Base-by-base conservation (phyloP, 1,140 invertebrate genomes). In the Brevipalpus yothersi region DNA sequence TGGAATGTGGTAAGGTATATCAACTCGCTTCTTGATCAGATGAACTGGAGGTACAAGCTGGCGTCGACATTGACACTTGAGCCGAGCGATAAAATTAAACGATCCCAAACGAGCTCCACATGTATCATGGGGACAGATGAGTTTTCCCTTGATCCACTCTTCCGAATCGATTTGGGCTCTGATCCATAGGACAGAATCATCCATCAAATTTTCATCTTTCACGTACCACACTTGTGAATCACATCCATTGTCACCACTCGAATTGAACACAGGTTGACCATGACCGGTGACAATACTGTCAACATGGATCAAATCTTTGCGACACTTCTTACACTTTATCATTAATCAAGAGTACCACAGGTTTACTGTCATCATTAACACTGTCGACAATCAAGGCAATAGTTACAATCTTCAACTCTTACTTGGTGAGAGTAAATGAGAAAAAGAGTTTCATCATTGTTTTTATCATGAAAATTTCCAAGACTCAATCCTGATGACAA, bases 11-110 rank as follows among this genome's bases (percentile, higher is more conserved):
- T 23, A 15, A 54, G 4, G 53, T 53, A 15, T 11, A 51, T 61
- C 60, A 12, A 61, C 55, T 43, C 53, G 55, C 15, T 41, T 56
- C 31, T 53, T 55, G 17, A 43, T 61, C 17, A 61, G 13, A 40
- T 61, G 60, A 40, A 56, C 55, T 8, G 73, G 66, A 41, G 77
- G 77, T 59, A 77, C 62, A 53, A 76, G 67, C 56, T 68, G 68
- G 47, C 67, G 61, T 55, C 69, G 69, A 68, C 78, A 80, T 3
- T 69, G 63, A 67, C 78, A 80, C 67, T 77, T 75, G 60, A 72
- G 67, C 21, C 77, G 76, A 17, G 75, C 74, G 9, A 79, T 69
- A 68, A 77, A 80, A 68, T 79, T 77, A 69, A 77, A 79, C 19
- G 74, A 74, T 4, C 78, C 78, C 19, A 80, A 67, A 68, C 76